Conservation (phyloP, 2,797 vertebrate genomes). For the Bovichtus variegatus region DNA sequence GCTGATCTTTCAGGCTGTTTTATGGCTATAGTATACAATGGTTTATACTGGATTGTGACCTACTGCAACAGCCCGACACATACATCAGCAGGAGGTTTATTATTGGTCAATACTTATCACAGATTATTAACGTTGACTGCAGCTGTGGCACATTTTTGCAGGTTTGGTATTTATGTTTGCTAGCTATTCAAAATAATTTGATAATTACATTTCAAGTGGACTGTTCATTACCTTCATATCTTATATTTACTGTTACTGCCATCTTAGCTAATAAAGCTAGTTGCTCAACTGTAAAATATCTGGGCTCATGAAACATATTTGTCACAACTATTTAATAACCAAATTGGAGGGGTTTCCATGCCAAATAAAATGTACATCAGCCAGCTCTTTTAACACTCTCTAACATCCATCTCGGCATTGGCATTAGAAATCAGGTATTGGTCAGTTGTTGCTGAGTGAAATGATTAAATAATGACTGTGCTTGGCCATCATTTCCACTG, state of each 20-base stretch:
- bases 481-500: neutral
- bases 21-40: neutral
- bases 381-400: neutral
- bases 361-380: neutral
- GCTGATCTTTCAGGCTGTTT: neutral
- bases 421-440: neutral
- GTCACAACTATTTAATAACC: neutral
- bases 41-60: neutral
- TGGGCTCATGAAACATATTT: slow-evolving; percentile 1
- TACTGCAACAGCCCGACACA: neutral
- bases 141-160: neutral
- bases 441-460: slow-evolving; percentile 14
- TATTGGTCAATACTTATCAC: neutral
- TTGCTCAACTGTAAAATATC: neutral
- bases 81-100: neutral
- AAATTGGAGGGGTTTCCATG: neutral
- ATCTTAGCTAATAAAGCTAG: neutral
- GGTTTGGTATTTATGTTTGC: neutral
- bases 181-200: neutral
- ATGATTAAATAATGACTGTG: slow-evolving; percentile 1
- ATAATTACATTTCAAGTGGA: neutral
- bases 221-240: neutral
- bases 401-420: neutral
- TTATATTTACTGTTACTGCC: neutral
- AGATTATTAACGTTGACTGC: neutral